Percentiles rank a stretch among this genome's conserved stretches.
These are phyloP conservation scores for Pristionchus japonicus DNA, from an alignment of 2,888 invertebrate species.

Conservation along the genomic window DNA sequence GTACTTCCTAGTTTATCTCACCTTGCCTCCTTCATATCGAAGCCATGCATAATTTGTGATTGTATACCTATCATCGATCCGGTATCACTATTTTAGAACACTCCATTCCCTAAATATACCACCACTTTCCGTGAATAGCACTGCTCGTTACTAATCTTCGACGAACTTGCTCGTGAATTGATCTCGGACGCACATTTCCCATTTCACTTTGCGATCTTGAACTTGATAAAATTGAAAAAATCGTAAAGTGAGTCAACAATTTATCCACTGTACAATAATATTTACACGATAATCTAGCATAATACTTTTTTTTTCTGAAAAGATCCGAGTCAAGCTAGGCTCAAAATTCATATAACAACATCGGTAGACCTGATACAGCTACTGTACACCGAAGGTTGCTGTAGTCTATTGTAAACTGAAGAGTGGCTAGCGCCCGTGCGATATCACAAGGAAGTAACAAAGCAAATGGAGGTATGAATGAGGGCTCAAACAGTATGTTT, in stretches of 20 bases:
- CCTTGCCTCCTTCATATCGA: not conserved
- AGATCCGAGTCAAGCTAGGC: constrained; percentile 20
- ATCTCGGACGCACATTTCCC: not conserved
- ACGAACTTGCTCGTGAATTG: not conserved
- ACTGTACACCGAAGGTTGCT: constrained; percentile 13
- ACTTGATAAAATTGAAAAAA: too few relatives aligned
- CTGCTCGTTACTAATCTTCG: not conserved
- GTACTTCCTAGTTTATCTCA: not conserved
- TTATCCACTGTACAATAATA: constrained; percentile 18
- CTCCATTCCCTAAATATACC: not conserved
- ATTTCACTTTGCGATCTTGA: not conserved
- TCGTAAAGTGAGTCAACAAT: constrained; percentile 27
- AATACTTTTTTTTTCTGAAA: constrained; percentile 18
- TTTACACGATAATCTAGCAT: constrained; percentile 25
- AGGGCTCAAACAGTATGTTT: not conserved
- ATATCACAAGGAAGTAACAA: constrained; percentile 17
- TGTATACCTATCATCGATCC: not conserved
- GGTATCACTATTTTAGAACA: not conserved
- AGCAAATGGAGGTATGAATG: not conserved
- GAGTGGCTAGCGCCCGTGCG: not conserved
- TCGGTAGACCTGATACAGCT: not conserved
- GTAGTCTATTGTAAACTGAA: constrained; percentile 17
- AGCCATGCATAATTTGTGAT: not conserved
- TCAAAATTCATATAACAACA: constrained; percentile 25
- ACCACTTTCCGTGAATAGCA: not conserved